Percentiles rank a stretch among this genome's conserved stretches.
Conservation (phyloP, 2,113 vertebrate genomes). For the Tyto alba region DNA sequence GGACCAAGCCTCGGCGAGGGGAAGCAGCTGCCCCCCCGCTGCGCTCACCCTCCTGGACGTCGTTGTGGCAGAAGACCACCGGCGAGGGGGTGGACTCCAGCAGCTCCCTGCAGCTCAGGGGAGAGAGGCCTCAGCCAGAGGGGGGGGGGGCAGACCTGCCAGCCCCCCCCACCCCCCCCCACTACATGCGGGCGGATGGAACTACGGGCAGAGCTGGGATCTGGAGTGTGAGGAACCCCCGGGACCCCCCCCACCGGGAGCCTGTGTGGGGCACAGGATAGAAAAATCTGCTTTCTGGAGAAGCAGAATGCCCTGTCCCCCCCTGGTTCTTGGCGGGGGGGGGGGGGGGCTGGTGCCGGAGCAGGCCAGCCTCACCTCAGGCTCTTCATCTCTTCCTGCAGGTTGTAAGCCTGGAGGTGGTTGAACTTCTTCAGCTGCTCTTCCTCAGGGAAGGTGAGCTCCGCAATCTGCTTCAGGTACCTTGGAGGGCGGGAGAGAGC, state of each 20-base stretch:
- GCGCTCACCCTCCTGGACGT: slow-evolving; percentile 89
- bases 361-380: slow-evolving; percentile 75
- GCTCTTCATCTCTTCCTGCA: slow-evolving; percentile 81
- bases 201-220: neutral
- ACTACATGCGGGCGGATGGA: rapidly evolving
- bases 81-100: slow-evolving; percentile 83
- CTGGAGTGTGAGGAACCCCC: neutral
- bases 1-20: neutral
- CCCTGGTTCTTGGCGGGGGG: no score
- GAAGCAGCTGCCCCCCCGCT: neutral
- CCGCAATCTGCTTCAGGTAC: slow-evolving; percentile 87
- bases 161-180: no score
- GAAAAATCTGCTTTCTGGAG: no score
- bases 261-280: no score
- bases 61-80: slow-evolving; percentile 95
- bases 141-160: neutral
- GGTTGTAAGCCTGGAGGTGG: slow-evolving; percentile 75
- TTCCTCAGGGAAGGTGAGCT: slow-evolving; percentile 76
- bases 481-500: slow-evolving; percentile 60
- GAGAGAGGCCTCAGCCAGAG: no score
- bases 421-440: slow-evolving; percentile 78
- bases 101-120: slow-evolving; percentile 68
- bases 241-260: no score
- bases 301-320: no score
- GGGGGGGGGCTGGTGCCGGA: no score